Evolutionary conservation across 2,888 invertebrate species (phyloP).

Genomic region (Oegoconia quadripuncta): DNA sequence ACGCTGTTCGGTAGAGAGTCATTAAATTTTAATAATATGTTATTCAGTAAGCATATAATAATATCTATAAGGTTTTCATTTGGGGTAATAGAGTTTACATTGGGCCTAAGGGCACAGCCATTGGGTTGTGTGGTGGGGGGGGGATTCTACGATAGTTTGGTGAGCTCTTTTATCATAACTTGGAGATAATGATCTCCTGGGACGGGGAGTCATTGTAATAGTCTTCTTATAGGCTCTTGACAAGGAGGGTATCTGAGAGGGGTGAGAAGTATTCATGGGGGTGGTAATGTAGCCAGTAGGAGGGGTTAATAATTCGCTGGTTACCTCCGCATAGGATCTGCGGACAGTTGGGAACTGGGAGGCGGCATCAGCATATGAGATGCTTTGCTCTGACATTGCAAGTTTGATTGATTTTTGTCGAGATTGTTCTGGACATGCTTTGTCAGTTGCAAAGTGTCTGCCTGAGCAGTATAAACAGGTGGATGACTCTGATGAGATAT

Average conservation of each 20-base stretch:
- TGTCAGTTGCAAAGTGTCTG: conserved; percentile 11
- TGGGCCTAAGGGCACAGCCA: neutral
- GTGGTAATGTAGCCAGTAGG: neutral
- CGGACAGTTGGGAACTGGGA: neutral
- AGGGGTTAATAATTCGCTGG: neutral
- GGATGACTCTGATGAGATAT: conserved; percentile 1
- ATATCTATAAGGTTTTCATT: neutral
- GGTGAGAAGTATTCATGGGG: no score
- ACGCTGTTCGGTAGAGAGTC: neutral
- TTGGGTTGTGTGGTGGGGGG: neutral
- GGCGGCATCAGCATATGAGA: conserved; percentile 20
- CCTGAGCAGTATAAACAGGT: conserved; percentile 17
- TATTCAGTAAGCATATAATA: neutral
- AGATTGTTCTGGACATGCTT: conserved; percentile 11
- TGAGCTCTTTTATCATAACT: neutral
- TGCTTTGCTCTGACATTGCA: conserved; percentile 17
- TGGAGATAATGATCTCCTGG: neutral
- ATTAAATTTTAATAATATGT: neutral
- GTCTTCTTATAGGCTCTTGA: neutral
- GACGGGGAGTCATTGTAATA: neutral
- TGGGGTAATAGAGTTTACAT: no score
- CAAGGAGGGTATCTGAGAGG: no score
- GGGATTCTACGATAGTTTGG: neutral
- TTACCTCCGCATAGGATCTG: neutral
- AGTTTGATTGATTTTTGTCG: conserved; percentile 21